Evolutionary conservation across 2,888 invertebrate species (phyloP), one percentile per base, ranked within the genome.

Genomic region (Palloptera scutellata): DNA sequence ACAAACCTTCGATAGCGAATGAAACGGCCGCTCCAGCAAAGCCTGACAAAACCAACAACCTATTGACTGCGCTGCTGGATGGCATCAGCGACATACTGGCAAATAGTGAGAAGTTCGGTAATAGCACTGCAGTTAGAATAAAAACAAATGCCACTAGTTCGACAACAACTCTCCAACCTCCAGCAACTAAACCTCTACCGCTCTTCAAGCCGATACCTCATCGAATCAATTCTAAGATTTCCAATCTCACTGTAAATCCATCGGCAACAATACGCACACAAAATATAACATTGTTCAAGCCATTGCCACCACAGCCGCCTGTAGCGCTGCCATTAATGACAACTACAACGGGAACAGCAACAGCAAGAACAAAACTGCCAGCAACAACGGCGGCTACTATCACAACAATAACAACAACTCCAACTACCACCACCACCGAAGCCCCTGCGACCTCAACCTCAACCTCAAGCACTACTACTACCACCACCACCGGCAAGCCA

Each of bases 161-260:
- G 4, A 6, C 19, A 8, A 54, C 19, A 54, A 54, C 20, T 30
- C 9, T 6, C 5, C 43, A 30, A 40, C 68, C 73, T 0, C 71
- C 70, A 30, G 55, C 72, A 1, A 70, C 81, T 57, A 78, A 77
- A 11, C 81, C 81, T 1, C 17, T 81, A 53, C 77, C 81, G 0
- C 70, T 70, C n/a, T 68, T 69, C 8, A 81, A 77, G 13, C 73
- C 76, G 3, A 8, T 63, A 0, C 79, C 81, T 60, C 76, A 68
- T 4, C 78, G 81, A 51, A 81, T 81, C 41, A 81, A 81, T 64
- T 81, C 81, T 0, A 81, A 81, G 67, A 76, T 81, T 60, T 78
- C 81, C 0, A 81, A 80, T 69, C 67, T 82, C 1, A 82, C 81
- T 0, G 73, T 77, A 1, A 41, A 51, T 12, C 51, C 64, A 4